A percentile compares a stretch with the other conserved stretches of the same genome.
Evolutionary conservation across 2,113 vertebrate species (phyloP).

Genomic region (Lethenteron camtschaticum): DNA sequence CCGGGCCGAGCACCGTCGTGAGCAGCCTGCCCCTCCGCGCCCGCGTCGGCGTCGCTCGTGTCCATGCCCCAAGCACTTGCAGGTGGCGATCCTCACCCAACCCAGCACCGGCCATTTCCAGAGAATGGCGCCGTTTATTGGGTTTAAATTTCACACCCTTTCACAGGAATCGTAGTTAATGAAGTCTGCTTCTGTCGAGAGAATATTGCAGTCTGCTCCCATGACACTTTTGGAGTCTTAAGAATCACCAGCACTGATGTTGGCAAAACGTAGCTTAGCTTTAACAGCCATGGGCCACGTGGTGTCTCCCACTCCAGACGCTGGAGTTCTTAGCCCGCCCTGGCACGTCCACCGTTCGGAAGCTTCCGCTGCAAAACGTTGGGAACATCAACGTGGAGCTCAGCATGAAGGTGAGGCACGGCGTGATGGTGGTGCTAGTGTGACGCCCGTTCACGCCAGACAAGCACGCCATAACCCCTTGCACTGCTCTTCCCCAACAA

Average conservation of each 20-base stretch:
- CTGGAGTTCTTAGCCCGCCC: slow-evolving; percentile 30
- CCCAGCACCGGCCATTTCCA: too few relatives aligned
- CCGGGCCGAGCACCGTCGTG: slow-evolving; percentile 48
- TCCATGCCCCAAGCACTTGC: slow-evolving; percentile 56
- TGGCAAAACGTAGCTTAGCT: too few relatives aligned
- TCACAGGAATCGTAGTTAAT: too few relatives aligned
- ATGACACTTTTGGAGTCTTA: too few relatives aligned
- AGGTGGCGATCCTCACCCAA: slow-evolving; percentile 27
- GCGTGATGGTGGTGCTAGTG: neutral
- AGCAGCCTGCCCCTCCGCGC: slow-evolving; percentile 44
- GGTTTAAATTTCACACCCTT: neutral
- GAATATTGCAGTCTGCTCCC: too few relatives aligned
- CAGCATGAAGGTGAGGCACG: slow-evolving; percentile 42
- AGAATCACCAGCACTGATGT: too few relatives aligned
- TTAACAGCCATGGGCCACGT: too few relatives aligned
- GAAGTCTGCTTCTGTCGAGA: too few relatives aligned
- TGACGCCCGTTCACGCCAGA: too few relatives aligned
- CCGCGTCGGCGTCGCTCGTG: slow-evolving; percentile 50
- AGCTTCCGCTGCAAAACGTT: slow-evolving; percentile 67
- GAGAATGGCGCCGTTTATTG: neutral
- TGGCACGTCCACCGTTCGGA: slow-evolving; percentile 36
- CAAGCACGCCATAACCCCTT: too few relatives aligned
- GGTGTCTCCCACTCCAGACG: slow-evolving; percentile 26
- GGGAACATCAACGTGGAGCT: slow-evolving; percentile 67
- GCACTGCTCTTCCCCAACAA: too few relatives aligned